Base-by-base conservation (phyloP, 2,797 vertebrate species). In the Enteromius unitaeniatus region DNA sequence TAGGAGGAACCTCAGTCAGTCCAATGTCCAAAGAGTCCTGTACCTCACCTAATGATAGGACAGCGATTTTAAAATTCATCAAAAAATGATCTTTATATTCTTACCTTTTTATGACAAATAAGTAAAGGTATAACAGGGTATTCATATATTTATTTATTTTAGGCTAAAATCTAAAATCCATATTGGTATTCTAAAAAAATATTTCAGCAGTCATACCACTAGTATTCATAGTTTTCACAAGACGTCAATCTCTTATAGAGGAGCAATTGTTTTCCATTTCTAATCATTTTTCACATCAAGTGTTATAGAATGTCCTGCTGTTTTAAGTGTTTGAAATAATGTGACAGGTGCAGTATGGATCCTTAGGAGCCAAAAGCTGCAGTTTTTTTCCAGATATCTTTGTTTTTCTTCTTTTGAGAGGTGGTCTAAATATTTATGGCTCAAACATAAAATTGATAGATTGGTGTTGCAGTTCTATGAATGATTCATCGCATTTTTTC, bases 1-100 rank as follows among this genome's bases (percentile, higher is more conserved):
- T 6, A 2, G 88, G 19, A 0, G 94, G 92, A 85, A 93, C 84
- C 72, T 94, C 95, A 2, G 93, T 94, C 62, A 90, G 89, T 0
- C 88, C 91, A 77, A 86, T 88, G 76, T 94, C 94, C 0, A 88
- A 75, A 28, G 83, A 81, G 84, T 94, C 93, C 81, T 91, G 83
- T 0, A 89, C 85, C 65, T 95, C 94, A 34, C 87, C 94, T 95
- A 84, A 34, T 60, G 2, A 34, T 51, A 58, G 37, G 11, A 62
- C 49, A 67, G 47, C 34, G 3, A 49, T 11, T 76, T 15, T 14
- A n/a, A 60, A 31, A 21, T 49, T 49, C 21, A 17, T 62, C 26
- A 26, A 62, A 70, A 65, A 28, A 15, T 74, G 2, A 14, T 40
- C 1, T 49, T 23, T 15, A 49, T 26, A 51, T 73, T 49, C 23